Conservation (phyloP, 2,888 invertebrate species). For the Melanargia galathea region DNA sequence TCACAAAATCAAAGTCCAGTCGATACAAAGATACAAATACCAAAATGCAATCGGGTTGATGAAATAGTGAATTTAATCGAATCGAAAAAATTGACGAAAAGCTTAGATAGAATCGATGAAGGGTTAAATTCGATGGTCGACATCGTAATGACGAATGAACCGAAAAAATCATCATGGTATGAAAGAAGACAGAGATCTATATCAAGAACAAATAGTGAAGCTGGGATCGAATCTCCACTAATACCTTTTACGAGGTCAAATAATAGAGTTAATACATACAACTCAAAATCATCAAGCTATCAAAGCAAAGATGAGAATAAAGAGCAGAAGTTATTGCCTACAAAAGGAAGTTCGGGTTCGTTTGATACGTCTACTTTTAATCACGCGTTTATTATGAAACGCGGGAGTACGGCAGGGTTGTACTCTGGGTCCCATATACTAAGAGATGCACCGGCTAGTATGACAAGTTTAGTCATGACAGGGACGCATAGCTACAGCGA, state of each 20-base stretch:
- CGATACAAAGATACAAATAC: constrained; percentile 50
- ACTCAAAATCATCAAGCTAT: constrained; percentile 56
- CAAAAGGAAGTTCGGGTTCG: constrained; percentile 55
- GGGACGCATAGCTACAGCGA: constrained; percentile 75
- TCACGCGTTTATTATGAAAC: constrained; percentile 82
- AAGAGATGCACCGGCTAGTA: constrained; percentile 74
- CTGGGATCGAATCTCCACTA: constrained; percentile 65
- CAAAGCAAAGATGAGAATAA: constrained; percentile 63
- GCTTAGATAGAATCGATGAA: constrained; percentile 89
- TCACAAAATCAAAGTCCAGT: constrained; percentile 54
- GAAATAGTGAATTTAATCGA: constrained; percentile 81
- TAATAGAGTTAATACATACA: constrained; percentile 57
- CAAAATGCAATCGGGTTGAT: constrained; percentile 71
- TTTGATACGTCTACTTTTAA: constrained; percentile 69
- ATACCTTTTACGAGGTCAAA: constrained; percentile 64
- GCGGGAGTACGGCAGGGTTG: constrained; percentile 84
- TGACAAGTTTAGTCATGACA: constrained; percentile 72
- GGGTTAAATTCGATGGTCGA: constrained; percentile 88
- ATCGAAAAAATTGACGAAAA: constrained; percentile 86
- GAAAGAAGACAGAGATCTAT: constrained; percentile 70
- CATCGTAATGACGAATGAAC: constrained; percentile 85
- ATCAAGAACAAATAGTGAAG: constrained; percentile 69
- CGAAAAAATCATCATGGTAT: constrained; percentile 69
- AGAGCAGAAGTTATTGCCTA: constrained; percentile 38
- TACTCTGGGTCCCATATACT: constrained; percentile 83